phyloP scores from a whole-genome alignment of 2,888 invertebrate species.

The Gnatocerus cornutus region DNA sequence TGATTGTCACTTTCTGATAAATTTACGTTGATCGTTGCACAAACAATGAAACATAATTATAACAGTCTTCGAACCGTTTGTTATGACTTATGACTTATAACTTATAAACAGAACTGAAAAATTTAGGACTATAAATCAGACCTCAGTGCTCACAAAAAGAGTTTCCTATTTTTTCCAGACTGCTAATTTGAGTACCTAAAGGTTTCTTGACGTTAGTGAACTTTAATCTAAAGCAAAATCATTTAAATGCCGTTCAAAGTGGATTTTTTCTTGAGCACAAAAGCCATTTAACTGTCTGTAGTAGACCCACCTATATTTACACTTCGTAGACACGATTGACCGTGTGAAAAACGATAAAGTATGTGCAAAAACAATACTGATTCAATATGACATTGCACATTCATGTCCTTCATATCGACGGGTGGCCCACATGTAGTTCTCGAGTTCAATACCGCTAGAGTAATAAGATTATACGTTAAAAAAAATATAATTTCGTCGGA shows the following conservation, averaged over 20 bases:
- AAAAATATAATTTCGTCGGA: no score
- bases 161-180: no score
- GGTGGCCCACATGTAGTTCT: constrained; percentile 55
- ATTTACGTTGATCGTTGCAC: no score
- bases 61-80: no score
- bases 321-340: constrained; percentile 59
- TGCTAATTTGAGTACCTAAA: not conserved
- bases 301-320: constrained; percentile 64
- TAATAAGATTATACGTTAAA: no score
- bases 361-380: constrained; percentile 63
- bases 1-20: no score
- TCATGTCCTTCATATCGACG: constrained; percentile 54
- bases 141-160: no score
- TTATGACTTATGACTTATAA: no score
- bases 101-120: no score
- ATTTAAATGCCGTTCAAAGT: not conserved
- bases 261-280: constrained; percentile 50
- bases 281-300: constrained; percentile 63
- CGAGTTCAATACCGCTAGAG: constrained; percentile 44
- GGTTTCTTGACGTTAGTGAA: not conserved
- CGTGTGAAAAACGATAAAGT: constrained; percentile 62
- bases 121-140: no score
- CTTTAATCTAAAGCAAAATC: not conserved
- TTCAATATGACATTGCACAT: constrained; percentile 59
- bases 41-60: no score